These are phyloP conservation scores for Seladonia tumulorum DNA, from an alignment of 2,888 invertebrate genomes.

Conservation along the genomic window DNA sequence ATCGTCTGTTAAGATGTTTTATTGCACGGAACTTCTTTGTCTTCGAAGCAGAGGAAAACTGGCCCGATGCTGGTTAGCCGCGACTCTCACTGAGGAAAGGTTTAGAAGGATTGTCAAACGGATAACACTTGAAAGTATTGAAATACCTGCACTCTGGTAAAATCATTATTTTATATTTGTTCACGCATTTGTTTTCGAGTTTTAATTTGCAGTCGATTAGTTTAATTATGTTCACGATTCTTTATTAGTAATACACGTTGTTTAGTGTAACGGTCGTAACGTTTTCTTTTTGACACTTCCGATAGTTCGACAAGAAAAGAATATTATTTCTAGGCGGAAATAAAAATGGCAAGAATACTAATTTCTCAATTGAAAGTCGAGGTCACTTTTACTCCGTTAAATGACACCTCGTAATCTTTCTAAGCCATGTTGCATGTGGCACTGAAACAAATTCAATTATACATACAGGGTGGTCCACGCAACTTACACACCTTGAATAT, in stretches of 20 bases:
- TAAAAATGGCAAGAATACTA: background rate
- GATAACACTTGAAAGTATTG: background rate
- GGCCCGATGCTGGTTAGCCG: background rate
- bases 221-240: background rate
- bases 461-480: no score
- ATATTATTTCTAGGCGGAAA: background rate
- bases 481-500: no score
- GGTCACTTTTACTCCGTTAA: background rate
- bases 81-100: background rate
- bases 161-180: background rate
- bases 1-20: background rate
- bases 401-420: no score
- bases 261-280: background rate
- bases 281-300: background rate
- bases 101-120: background rate
- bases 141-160: background rate
- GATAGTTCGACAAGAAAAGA: background rate
- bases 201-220: background rate
- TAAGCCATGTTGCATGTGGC: background rate
- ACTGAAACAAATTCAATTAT: background rate
- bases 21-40: background rate
- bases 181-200: background rate
- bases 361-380: background rate
- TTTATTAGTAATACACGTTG: no score
- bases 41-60: background rate